A percentile compares a stretch with the other conserved stretches of the same genome.
phyloP scores from a whole-genome alignment of 37 sponge, comb jelly and placozoan species.

The Mnemiopsis leidyi region DNA sequence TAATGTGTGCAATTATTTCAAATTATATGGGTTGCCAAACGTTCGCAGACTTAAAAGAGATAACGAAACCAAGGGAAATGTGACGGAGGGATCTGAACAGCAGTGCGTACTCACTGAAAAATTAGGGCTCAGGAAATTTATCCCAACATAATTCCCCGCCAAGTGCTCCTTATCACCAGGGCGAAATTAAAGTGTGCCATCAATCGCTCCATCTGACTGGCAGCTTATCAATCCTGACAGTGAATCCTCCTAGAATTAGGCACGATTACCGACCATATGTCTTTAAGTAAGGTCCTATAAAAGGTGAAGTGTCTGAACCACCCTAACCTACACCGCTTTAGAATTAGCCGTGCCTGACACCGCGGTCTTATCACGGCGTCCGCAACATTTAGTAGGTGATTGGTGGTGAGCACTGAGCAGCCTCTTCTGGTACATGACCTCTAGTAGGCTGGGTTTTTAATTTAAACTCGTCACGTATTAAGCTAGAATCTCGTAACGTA shows the following conservation, averaged over 20 bases:
- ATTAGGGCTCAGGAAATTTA: background rate
- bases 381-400: background rate
- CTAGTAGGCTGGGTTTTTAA: too few relatives aligned
- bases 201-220: too few relatives aligned
- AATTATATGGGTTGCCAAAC: background rate
- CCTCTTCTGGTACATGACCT: too few relatives aligned
- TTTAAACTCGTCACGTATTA: too few relatives aligned
- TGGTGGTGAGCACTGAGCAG: too few relatives aligned
- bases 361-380: background rate
- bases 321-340: background rate
- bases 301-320: background rate
- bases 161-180: background rate
- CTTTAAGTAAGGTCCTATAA: background rate
- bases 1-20: background rate
- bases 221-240: background rate
- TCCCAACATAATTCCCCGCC: background rate
- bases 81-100: background rate
- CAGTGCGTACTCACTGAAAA: background rate
- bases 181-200: background rate
- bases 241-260: background rate
- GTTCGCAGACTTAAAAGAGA: background rate
- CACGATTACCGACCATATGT: background rate
- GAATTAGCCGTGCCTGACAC: background rate
- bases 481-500: too few relatives aligned
- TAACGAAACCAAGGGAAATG: background rate